These are phyloP conservation scores for Donacobius atricapilla DNA, from an alignment of 2,113 vertebrate genomes.

Conservation along the genomic window DNA sequence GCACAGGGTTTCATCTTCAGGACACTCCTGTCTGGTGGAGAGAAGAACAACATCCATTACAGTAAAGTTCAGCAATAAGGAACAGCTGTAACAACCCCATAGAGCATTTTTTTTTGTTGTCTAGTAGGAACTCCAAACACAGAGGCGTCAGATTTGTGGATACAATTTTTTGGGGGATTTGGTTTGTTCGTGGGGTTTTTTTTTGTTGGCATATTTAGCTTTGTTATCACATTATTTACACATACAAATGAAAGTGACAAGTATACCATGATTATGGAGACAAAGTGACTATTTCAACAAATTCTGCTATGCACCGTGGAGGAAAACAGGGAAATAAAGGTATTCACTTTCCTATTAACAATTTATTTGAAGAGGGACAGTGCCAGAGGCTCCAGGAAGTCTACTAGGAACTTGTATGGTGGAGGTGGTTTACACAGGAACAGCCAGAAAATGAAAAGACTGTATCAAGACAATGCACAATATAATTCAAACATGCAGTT, in stretches of 20 bases:
- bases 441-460: background rate
- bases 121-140: background rate
- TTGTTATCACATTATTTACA: background rate
- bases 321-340: background rate
- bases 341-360: background rate
- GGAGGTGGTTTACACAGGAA: background rate
- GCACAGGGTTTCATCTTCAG: conserved; percentile 58
- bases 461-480: background rate
- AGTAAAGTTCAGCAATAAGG: background rate
- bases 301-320: background rate
- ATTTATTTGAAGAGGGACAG: background rate
- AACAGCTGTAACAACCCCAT: background rate
- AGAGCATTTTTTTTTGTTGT: background rate
- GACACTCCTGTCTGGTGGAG: background rate
- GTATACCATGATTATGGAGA: background rate
- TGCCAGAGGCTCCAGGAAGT: background rate
- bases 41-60: background rate
- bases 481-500: background rate
- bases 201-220: background rate
- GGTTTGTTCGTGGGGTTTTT: background rate
- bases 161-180: background rate
- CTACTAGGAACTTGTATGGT: background rate
- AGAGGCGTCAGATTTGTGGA: background rate
- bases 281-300: background rate
- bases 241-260: background rate